A percentile compares a stretch with the other conserved stretches of the same genome.
Conservation (phyloP, 2,888 invertebrate genomes). For the Morinoia aosen region DNA sequence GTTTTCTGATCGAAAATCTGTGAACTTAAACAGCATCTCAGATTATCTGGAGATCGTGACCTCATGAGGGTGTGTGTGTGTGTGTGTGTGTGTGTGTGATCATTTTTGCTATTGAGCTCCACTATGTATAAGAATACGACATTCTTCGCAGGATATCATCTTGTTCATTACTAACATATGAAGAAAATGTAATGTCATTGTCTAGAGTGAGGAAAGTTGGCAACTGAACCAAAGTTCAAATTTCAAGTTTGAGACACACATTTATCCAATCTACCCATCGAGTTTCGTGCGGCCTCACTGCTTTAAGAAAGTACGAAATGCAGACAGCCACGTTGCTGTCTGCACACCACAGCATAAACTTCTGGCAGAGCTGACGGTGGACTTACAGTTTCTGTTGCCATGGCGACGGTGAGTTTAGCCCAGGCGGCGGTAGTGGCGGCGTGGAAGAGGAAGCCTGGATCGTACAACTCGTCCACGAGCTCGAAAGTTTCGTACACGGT, state of each 20-base stretch:
- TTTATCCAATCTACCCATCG: not conserved
- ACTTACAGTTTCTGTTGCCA: conserved; percentile 45
- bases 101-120: too few species aligned
- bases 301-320: not conserved
- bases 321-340: not conserved
- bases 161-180: too few species aligned
- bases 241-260: not conserved
- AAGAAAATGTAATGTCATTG: too few species aligned
- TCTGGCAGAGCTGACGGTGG: not conserved
- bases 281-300: not conserved
- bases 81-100: too few species aligned
- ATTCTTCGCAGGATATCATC: too few species aligned
- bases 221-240: not conserved
- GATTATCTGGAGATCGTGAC: too few species aligned
- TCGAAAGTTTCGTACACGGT: conserved; percentile 71
- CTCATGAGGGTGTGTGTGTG: too few species aligned
- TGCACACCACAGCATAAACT: not conserved
- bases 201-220: not conserved
- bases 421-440: conserved; percentile 67
- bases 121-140: too few species aligned
- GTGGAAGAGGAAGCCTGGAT: conserved; percentile 70
- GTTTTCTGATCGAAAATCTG: too few species aligned
- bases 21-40: too few species aligned
- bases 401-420: conserved; percentile 71
- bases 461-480: conserved; percentile 70